Evolutionary conservation across 2,888 invertebrate species (phyloP), one percentile per base, ranked within the genome.

Genomic region (Margaritifera margaritifera): DNA sequence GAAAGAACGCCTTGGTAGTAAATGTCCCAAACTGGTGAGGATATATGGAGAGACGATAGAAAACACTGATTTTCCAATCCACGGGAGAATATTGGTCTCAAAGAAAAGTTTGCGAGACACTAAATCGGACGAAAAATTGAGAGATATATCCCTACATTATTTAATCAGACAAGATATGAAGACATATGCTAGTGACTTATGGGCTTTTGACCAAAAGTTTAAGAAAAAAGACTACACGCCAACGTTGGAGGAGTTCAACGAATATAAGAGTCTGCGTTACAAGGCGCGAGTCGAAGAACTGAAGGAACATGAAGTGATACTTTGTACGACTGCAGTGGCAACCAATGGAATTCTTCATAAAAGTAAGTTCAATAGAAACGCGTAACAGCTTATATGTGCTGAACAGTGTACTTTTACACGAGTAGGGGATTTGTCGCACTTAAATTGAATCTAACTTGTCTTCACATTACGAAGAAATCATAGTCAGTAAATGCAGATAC

Each of bases 11-110:
- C 72, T 84, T 22, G 77, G 75, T 3, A 59, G 62, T 0, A 58
- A 68, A 15, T 76, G 79, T 62, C 83, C 84, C 11, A 78, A 79
- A 51, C 75, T 88, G 6, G 73, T 87, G 6, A 74, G 88, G 58
- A 78, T 87, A 20, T 87, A 86, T 74, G 81, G 85, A 18, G 69
- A 78, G 25, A 73, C 80, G 0, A 73, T 84, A 50, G 87, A 83
- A 69, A 66, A 75, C 18, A 69, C 74, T 20, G 82, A 82, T 51
- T 88, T 78, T 64, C 87, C 87, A 4, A 72, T 86, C 19, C 88
- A 87, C 8, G 74, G 78, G 0, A 73, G 77, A 22, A 74, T 78
- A 27, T 70, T 75, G 31, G 58, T 77, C 11, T 62, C 71, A 6
- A 75, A 65, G 24, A 76, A 72, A 31, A 73, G 75, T 31, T 65